Base-by-base conservation (phyloP, 35 echinoderm and acorn worm species). In the Ophiothrix spiculata region DNA sequence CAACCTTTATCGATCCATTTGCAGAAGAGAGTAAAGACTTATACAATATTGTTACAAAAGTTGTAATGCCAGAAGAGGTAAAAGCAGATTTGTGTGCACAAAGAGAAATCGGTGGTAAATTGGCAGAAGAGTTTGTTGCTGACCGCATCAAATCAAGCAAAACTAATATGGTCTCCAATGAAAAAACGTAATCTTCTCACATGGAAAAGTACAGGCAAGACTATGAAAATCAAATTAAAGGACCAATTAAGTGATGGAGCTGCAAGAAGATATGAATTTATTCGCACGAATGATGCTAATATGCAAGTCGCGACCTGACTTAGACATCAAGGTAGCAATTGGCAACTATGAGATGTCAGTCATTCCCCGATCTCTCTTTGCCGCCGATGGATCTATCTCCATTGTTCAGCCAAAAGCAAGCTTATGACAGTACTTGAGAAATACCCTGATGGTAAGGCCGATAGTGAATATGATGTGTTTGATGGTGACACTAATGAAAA, bases 251-350 rank as follows among this genome's bases (percentile, higher is more conserved):
- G 33, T 88, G 54, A 29, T 80, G 21, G 86, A 45, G 37, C 77
- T 88, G 19, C 39, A 80, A 34, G 85, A 87, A 37, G 76, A 88
- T 19, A 77, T 39, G 39, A 25, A 39, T 1, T n/a, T 88, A 17
- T 88, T 88, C 80, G 86, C 86, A 35, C 40, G 86, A 12, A 33
- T 49, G 19, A 76, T 87, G n/a, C 31, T 87, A 4, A 76, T 87
- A 0, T 40, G 40, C 1, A 88, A 78, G 35, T 0, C 46, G 32
- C 39, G 86, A 36, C 39, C 38, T 31, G 84, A 86, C 33, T 77
- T 86, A 8, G 25, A 86, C 37, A 64, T 86, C 28, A 75, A 76
- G 32, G 31, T 77, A 19, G 11, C 32, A 2, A 39, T 86, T 86
- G 84, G 84, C 16, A 86, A 1, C 0, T 88, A 88, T 74, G 78